Evolutionary conservation across 2,888 invertebrate species (phyloP).

Genomic region (Mamestra brassicae): DNA sequence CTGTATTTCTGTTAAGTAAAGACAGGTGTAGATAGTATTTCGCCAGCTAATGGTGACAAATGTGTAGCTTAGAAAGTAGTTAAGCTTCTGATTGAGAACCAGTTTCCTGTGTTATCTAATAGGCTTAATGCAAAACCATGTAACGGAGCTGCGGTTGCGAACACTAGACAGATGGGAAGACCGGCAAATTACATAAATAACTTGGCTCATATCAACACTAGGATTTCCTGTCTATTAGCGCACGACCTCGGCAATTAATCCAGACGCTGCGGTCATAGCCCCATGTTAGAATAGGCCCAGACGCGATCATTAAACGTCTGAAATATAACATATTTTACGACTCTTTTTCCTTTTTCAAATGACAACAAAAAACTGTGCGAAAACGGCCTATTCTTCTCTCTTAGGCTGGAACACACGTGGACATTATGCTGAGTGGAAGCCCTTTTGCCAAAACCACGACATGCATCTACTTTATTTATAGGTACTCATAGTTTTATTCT

Average conservation of each 20-base stretch:
- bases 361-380: neutral
- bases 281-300: constrained; percentile 9
- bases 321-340: neutral
- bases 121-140: constrained; percentile 20
- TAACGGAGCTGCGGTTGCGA: constrained; percentile 16
- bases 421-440: too few relatives aligned
- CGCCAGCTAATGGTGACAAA: constrained; percentile 33
- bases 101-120: constrained; percentile 17
- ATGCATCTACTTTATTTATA: too few relatives aligned
- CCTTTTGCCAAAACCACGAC: too few relatives aligned
- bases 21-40: neutral
- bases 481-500: too few relatives aligned
- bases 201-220: constrained; percentile 39
- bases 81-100: constrained; percentile 29
- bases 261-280: constrained; percentile 26
- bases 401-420: too few relatives aligned
- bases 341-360: neutral
- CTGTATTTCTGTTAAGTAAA: constrained; percentile 2
- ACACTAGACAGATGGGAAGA: constrained; percentile 23
- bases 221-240: constrained; percentile 55
- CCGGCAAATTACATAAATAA: constrained; percentile 43
- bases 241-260: constrained; percentile 44
- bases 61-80: constrained; percentile 30
- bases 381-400: neutral
- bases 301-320: neutral